Base-by-base conservation (phyloP, 1,140 invertebrate species). In the Rhyacophila brunnea region DNA sequence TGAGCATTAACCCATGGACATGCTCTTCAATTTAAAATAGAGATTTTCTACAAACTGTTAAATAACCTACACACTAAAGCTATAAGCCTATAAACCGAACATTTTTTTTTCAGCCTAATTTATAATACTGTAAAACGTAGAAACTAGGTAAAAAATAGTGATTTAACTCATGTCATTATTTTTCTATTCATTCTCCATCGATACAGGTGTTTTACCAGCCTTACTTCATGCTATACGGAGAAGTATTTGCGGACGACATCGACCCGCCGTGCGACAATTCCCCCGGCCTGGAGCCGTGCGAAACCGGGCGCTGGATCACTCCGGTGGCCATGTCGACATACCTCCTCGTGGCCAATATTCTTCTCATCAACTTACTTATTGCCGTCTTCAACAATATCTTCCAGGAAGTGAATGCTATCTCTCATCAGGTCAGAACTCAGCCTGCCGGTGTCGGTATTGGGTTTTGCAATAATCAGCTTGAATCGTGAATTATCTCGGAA, bases 311-410 rank as follows among this genome's bases (percentile, higher is more conserved):
- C 35, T 98, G 95, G 95, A 91, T 99, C 64, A 92, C 93, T 17
- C 95, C 96, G 2, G 83, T 90, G 40, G 90, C 92, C 19, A 98
- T 98, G 96, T 91, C 91, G 18, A 85, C 95, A 57, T 99, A 97
- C 74, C 86, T 99, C 43, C 85, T 98, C 61, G 88, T 98, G 64
- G 94, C 95, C 44, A 98, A 98, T 76, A 97, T 99, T 67, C 81
- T 99, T 18, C 83, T 99, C 55, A 94, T 99, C 69, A 98, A 97
- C 77, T 82, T 99, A n/a, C 85, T 99, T 43, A 99, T 99, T 68
- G 96, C 96, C 13, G 93, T 97, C 34, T 98, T 99, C 82, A 99
- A 99, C 75, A 96, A 97, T 77, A 98, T 98, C 64, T 99, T 98
- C 80, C 92, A 92, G 66, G 91, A 95, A 78, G 93, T 96, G 57